A percentile compares a stretch with the other conserved stretches of the same genome.
Conservation (phyloP, 1,140 invertebrate species). For the Drosophila tropicalis region DNA sequence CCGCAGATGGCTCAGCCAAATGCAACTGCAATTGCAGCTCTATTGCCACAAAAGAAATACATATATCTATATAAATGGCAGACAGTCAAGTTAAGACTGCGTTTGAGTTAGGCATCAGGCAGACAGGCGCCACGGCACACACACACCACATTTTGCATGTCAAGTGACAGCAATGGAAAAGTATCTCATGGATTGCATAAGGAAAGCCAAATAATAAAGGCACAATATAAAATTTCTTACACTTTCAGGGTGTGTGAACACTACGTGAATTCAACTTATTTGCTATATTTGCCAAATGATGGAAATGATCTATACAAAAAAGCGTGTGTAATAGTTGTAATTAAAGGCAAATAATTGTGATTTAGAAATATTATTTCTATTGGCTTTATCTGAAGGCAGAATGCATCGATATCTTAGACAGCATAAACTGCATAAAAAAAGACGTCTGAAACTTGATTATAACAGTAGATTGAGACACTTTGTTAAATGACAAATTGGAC, state of each 20-base stretch:
- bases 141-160: slow-evolving; percentile 66
- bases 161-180: slow-evolving; percentile 50
- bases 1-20: slow-evolving; percentile 65
- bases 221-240: neutral
- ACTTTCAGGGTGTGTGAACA: neutral
- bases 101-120: slow-evolving; percentile 45
- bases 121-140: slow-evolving; percentile 33
- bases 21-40: slow-evolving; percentile 60
- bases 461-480: too few relatives aligned
- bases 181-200: slow-evolving; percentile 74
- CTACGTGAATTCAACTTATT: too few relatives aligned
- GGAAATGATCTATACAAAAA: too few relatives aligned
- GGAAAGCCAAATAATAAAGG: slow-evolving; percentile 31
- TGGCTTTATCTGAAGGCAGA: too few relatives aligned
- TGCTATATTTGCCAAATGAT: too few relatives aligned
- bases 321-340: too few relatives aligned
- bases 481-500: too few relatives aligned
- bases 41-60: slow-evolving; percentile 54
- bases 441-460: too few relatives aligned
- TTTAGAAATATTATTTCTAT: too few relatives aligned
- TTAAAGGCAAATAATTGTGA: too few relatives aligned
- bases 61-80: slow-evolving; percentile 42
- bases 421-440: too few relatives aligned
- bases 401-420: too few relatives aligned
- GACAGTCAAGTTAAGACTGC: slow-evolving; percentile 11